A percentile compares a stretch with the other conserved stretches of the same genome.
phyloP scores from a whole-genome alignment of 2,888 invertebrate species.

The Pyrrhosoma nymphula region DNA sequence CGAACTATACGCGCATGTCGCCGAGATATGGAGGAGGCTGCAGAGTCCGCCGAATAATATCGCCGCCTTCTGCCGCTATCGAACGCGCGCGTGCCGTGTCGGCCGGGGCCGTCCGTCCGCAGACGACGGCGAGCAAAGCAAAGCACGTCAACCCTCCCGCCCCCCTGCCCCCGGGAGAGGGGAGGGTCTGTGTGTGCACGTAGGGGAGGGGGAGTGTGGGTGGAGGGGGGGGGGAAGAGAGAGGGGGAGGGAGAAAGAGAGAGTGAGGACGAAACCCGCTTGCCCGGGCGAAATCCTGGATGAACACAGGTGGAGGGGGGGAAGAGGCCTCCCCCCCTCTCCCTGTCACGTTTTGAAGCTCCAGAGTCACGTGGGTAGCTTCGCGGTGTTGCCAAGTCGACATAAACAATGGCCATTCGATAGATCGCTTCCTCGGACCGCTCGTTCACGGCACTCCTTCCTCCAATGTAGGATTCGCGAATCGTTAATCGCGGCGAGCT shows the following conservation, averaged over 20 bases:
- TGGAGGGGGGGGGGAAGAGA: no score
- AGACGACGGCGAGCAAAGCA: no score
- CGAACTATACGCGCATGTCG: no score
- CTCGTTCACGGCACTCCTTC: not conserved
- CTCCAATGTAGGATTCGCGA: not conserved
- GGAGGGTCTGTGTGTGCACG: no score
- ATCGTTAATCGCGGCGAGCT: not conserved
- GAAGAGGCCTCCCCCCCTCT: not conserved
- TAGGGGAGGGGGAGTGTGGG: no score
- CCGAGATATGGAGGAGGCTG: not conserved
- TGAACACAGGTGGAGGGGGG: not conserved
- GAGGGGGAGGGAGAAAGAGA: slow-evolving; percentile 74
- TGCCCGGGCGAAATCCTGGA: slow-evolving; percentile 29
- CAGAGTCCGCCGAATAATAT: not conserved
- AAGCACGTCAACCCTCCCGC: no score
- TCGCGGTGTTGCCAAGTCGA: slow-evolving; percentile 36
- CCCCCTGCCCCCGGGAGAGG: no score
- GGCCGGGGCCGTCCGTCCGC: slow-evolving; percentile 75
- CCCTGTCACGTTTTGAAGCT: slow-evolving; percentile 45
- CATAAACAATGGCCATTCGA: slow-evolving; percentile 45
- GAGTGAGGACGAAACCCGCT: slow-evolving; percentile 75
- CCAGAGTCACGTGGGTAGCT: slow-evolving; percentile 39
- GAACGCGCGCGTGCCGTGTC: slow-evolving; percentile 75
- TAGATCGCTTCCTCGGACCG: not conserved
- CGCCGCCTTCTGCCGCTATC: slow-evolving; percentile 5